phyloP scores from a whole-genome alignment of 2,888 invertebrate species.

The Cyaniris semiargus region DNA sequence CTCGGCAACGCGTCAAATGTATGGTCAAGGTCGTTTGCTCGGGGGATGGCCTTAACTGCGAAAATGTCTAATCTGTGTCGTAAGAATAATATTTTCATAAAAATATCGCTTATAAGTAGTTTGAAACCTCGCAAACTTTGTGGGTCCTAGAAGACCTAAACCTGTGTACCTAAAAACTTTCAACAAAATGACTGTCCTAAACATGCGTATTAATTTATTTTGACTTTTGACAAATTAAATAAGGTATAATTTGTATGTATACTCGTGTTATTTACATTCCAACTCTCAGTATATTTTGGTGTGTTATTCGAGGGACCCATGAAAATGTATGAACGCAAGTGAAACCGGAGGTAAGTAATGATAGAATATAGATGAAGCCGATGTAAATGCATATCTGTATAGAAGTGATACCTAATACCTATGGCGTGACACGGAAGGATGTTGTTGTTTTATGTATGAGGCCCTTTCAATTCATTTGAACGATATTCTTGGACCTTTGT shows the following conservation, averaged over 20 bases:
- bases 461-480: slow-evolving; percentile 77
- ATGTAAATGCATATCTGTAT: slow-evolving; percentile 53
- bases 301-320: neutral
- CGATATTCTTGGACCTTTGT: slow-evolving; percentile 72
- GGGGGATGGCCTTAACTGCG: too few species aligned
- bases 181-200: neutral
- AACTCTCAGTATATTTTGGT: neutral
- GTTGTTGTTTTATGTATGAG: slow-evolving; percentile 76
- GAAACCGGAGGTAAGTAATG: slow-evolving; percentile 2
- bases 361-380: slow-evolving; percentile 28
- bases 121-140: neutral
- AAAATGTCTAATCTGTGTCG: too few species aligned
- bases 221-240: neutral
- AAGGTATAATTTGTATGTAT: neutral
- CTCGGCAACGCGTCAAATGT: too few species aligned
- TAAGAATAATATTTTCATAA: too few species aligned
- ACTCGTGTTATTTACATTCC: too few species aligned
- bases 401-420: slow-evolving; percentile 62
- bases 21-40: too few species aligned
- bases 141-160: neutral
- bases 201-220: neutral
- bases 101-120: too few species aligned
- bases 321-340: slow-evolving; percentile 19
- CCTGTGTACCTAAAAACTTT: neutral
- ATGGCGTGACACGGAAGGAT: slow-evolving; percentile 52